phyloP scores from a whole-genome alignment of 2,888 invertebrate species.

The Hypolimnas misippus region DNA sequence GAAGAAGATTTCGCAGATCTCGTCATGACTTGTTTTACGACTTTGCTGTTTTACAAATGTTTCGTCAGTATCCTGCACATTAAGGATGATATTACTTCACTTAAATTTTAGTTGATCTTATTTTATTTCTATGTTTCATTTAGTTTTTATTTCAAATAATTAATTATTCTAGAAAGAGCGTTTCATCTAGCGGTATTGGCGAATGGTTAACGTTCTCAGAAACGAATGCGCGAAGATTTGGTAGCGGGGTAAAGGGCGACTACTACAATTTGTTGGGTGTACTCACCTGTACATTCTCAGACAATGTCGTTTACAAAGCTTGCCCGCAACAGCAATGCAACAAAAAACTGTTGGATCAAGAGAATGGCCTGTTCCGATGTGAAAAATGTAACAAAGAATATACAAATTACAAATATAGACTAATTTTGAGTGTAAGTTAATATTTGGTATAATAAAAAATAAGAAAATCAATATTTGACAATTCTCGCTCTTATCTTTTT shows the following conservation, averaged over 20 bases:
- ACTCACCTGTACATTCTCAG: conserved; percentile 89
- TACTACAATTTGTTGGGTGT: conserved; percentile 92
- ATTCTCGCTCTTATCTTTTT: too few relatives aligned
- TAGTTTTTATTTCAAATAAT: not conserved
- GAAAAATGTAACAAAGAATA: conserved; percentile 96
- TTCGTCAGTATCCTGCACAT: too few relatives aligned
- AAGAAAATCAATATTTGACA: too few relatives aligned
- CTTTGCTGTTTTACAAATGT: too few relatives aligned
- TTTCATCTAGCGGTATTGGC: conserved; percentile 74
- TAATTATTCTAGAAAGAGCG: conserved; percentile 63
- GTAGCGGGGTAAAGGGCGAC: conserved; percentile 90
- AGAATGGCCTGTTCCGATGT: conserved; percentile 95
- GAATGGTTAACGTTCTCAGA: conserved; percentile 92
- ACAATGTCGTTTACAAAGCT: conserved; percentile 95
- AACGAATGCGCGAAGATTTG: conserved; percentile 87
- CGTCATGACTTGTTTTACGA: too few relatives aligned
- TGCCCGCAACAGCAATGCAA: conserved; percentile 96
- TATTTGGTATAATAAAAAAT: too few relatives aligned
- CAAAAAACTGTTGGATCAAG: conserved; percentile 96
- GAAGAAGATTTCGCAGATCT: too few relatives aligned
- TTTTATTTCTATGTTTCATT: not conserved
- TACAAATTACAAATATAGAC: conserved; percentile 93
- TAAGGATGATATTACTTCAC: too few relatives aligned
- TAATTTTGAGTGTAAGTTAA: conserved; percentile 89
- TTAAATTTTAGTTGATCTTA: not conserved